A percentile compares a stretch with the other conserved stretches of the same genome.
These are phyloP conservation scores for Damaliscus lunatus DNA, from an alignment of 2,113 vertebrate species.

Conservation along the genomic window DNA sequence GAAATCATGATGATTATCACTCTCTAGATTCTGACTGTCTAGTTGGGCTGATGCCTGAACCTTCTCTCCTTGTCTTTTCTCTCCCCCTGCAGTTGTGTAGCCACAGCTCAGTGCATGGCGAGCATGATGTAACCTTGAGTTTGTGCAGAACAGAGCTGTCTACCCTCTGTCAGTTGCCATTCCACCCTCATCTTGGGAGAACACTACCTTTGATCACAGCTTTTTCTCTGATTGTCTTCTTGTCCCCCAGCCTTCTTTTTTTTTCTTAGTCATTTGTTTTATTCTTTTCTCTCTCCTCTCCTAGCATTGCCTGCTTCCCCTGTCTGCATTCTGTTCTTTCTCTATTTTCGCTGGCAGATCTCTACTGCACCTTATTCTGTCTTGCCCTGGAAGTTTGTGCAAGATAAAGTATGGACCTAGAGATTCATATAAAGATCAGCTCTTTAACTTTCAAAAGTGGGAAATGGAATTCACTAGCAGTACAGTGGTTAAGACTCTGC, in stretches of 20 bases:
- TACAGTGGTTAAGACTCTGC: background rate
- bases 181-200: background rate
- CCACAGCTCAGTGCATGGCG: background rate
- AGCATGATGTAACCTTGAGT: background rate
- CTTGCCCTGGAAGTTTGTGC: background rate
- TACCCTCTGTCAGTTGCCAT: too few relatives aligned
- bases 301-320: background rate
- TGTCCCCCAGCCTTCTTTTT: too few relatives aligned
- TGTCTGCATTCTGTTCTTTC: background rate
- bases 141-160: background rate
- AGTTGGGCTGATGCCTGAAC: background rate
- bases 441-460: background rate
- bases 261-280: background rate
- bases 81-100: rapidly evolving
- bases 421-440: background rate
- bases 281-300: background rate
- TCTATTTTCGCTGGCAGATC: background rate
- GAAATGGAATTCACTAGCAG: background rate
- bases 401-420: background rate
- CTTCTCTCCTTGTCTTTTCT: background rate
- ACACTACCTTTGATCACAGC: background rate
- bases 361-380: background rate
- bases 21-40: background rate
- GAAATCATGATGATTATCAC: background rate
- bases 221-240: background rate